Base-by-base conservation (phyloP, 1,140 invertebrate species). In the Teleopsis dalmanni region DNA sequence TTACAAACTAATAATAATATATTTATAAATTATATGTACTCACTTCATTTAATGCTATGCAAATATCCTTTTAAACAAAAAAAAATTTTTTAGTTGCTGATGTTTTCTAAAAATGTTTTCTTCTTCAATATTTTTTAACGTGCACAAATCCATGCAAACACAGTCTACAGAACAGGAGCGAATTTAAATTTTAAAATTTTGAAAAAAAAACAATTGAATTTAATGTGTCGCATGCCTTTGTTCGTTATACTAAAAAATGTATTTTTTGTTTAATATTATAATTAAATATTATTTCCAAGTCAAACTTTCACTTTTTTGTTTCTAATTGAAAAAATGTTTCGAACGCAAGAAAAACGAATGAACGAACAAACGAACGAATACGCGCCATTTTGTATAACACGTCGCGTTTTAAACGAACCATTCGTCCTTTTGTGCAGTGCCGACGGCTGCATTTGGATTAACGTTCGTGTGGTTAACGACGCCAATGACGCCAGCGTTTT, bases 351-450 rank as follows among this genome's bases (percentile, higher is more conserved):
- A 8, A 8, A 8, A 31, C 13, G 27, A 8, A 31, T 31, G 27
- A 31, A 13, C 13, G 27, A n/a, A n/a, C n/a, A n/a, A n/a, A n/a
- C n/a, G n/a, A n/a, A n/a, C 13, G 27, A 8, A 13, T 31, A 13
- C 7, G 27, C 13, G 27, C 13, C 7, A 31, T 8, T 31, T 13
- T 31, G 13, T 31, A 8, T 31, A 8, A 31, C 27, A 13, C 27
- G 16, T 34, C 50, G n/a, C n/a, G n/a, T 36, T 35, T 45, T 79
- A 81, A 74, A 81, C 80, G 74, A 81, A 81, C 80, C 81, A 82
- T 71, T 83, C 81, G 76, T 83, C 81, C 66, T 82, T 82, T 64
- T 78, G 76, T 67, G 77, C 75, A 71, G 71, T 72, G 63, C 58
- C 56, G 47, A 57, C 58, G 45, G 54, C 70, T 65, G 70, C 72